Base-by-base conservation (phyloP, 2,888 invertebrate genomes). In the Napeogenes inachia region DNA sequence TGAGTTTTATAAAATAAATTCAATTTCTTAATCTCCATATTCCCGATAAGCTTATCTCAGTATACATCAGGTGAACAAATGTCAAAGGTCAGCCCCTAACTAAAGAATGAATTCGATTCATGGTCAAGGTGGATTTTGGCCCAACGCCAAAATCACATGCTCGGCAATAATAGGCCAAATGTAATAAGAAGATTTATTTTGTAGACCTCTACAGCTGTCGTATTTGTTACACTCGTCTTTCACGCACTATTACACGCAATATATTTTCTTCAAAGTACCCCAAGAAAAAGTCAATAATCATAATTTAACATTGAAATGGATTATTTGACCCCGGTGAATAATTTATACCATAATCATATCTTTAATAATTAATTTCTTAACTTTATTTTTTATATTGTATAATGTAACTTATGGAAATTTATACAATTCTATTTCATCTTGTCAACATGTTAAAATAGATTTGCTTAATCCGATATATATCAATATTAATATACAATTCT, bases 91-190 rank as follows among this genome's bases (percentile, higher is more conserved):
- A 62, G 53, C 58, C 60, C 46, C 62, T 53, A 59, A 56, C 57
- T 59, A 66, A 66, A 64, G 58, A 60, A 47, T 62, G 47, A 60
- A 60, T 64, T 62, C 56, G 58, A 66, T 62, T 58, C 62, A 66
- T 62, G 66, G 64, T 66, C 66, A 66, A 64, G 58, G 66, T 64
- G 54, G 60, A 58, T 54, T 64, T 62, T 66, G 64, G 66, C 60
- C 30, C 55, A 21, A 56, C 13, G 60, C 64, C 64, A 64, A 46
- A 58, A 57, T 60, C 57, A 58, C 58, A 64, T 56, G 61, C 60
- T 62, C 50, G 47, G 62, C 61, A 66, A 66, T 66, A 64, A 64
- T 62, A 64, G 62, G 57, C 47, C 64, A 62, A 64, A 64, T 56
- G 62, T 62, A 66, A 64, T 61, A 60, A 63, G 50, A 58, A 61